Evolutionary conservation across 2,888 invertebrate species (phyloP), one percentile per base, ranked within the genome.

Genomic region (Zygothrica quintamaculata): DNA sequence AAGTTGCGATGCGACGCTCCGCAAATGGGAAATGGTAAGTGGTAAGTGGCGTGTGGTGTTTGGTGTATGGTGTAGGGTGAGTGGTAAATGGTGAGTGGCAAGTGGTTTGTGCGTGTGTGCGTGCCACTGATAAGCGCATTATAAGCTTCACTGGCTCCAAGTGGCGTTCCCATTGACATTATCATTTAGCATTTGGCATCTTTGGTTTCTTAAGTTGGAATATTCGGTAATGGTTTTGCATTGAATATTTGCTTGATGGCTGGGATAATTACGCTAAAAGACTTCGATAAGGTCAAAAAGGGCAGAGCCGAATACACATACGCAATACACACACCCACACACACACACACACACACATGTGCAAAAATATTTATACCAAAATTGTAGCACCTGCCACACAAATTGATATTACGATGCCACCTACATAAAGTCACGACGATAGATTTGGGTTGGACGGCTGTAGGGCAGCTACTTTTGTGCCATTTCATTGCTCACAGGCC

Each of bases 91-190:
- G 29, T 39, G 9, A 29, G 29, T 29, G 29, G 34, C 29, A 3
- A 43, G 53, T 29, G 42, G 65, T 44, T 50, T 56, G 67, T 72
- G 74, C 31, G 26, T 29, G 50, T 50, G 46, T 72, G 73, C 55
- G 68, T 56, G 56, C 33, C 43, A 77, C 76, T 87, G 88, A 87
- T 80, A 80, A 80, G 80, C 84, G 76, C 72, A 85, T 80, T 85
- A 85, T 68, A 55, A 57, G 68, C 80, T 71, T 68, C 46, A 80
- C 56, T 78, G 86, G 37, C 51, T 75, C 56, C 57, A 47, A 46
- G 51, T 56, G 57, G 15, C 56, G 16, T 26, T 34, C 57, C 48
- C 31, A 39, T 26, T 37, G 53, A 37, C 47, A 46, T 47, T 48
- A 26, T 25, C 40, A 51, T 55, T 39, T 22, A 53, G 37, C 70